A percentile compares a stretch with the other conserved stretches of the same genome.
Conservation (phyloP, 2,888 invertebrate genomes). For the Cantharis flavilabris region DNA sequence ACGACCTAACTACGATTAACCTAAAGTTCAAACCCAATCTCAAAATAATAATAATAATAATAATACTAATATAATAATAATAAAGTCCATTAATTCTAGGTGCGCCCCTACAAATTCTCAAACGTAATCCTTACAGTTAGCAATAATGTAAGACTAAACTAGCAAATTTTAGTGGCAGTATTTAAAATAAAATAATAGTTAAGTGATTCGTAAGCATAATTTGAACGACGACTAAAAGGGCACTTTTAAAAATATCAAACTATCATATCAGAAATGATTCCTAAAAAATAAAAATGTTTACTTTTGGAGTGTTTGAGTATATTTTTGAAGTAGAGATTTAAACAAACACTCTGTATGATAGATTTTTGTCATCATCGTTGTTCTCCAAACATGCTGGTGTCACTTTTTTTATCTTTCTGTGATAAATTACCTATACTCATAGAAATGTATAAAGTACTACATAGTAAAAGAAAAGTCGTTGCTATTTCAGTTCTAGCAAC, state of each 20-base stretch:
- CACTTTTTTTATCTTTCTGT: conserved; percentile 26
- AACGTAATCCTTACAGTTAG: conserved; percentile 21
- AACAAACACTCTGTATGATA: background rate
- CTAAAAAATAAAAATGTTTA: background rate
- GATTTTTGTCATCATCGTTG: background rate
- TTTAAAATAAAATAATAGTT: conserved; percentile 3
- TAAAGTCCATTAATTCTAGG: background rate
- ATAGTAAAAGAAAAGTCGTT: conserved; percentile 5
- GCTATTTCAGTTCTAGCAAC: conserved; percentile 23
- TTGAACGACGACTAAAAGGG: background rate
- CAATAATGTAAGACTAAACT: conserved; percentile 31
- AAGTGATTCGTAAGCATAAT: background rate
- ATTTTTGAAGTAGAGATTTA: background rate
- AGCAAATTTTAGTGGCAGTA: conserved; percentile 13
- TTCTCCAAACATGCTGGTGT: background rate
- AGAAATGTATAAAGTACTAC: conserved; percentile 16
- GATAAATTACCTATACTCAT: conserved; percentile 21
- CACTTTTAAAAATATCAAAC: background rate
- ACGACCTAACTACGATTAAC: background rate
- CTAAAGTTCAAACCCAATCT: background rate
- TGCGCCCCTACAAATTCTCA: conserved; percentile 2
- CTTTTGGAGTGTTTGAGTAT: background rate
- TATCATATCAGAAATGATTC: background rate
- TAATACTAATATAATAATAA: background rate
- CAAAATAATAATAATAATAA: background rate